Evolutionary conservation across 2,113 vertebrate species (phyloP).

Genomic region (Vombatus ursinus): DNA sequence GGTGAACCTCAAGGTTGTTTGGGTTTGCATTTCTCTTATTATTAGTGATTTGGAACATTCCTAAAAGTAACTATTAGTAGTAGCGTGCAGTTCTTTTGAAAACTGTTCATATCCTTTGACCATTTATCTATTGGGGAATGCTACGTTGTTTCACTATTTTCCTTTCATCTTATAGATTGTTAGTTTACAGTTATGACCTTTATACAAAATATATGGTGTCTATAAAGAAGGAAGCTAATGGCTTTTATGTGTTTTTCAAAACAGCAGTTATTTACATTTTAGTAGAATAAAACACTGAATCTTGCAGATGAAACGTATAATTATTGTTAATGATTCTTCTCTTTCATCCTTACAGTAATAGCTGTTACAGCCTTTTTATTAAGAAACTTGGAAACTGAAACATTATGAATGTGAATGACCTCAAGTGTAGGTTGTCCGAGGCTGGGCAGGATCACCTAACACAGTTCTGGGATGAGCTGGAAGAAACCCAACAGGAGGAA

Average conservation of each 20-base stretch:
- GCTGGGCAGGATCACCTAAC: conserved; percentile 90
- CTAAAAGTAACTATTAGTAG: not conserved
- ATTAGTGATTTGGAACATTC: not conserved
- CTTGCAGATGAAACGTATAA: conserved; percentile 13
- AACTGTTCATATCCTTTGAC: not conserved
- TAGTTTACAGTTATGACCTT: not conserved
- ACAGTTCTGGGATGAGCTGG: conserved; percentile 89
- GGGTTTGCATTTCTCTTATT: not conserved
- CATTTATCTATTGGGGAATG: not conserved
- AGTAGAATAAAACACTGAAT: not conserved
- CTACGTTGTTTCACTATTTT: not conserved
- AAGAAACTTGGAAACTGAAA: not conserved
- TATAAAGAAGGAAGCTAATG: conserved; percentile 3
- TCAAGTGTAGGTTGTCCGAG: conserved; percentile 79
- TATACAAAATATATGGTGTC: not conserved
- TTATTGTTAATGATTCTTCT: conserved; percentile 30
- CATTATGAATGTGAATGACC: conserved; percentile 82
- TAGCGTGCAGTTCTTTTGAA: not conserved
- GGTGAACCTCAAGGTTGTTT: not conserved
- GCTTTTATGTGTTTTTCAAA: not conserved
- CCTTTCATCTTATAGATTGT: not conserved
- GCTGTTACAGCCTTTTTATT: not conserved
- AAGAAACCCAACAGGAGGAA: conserved; percentile 78
- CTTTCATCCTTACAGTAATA: conserved; percentile 22
- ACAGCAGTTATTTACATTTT: conserved; percentile 10